A percentile compares a stretch with the other conserved stretches of the same genome.
phyloP scores from a whole-genome alignment of 2,888 invertebrate species.

The Mactromeris polynyma region DNA sequence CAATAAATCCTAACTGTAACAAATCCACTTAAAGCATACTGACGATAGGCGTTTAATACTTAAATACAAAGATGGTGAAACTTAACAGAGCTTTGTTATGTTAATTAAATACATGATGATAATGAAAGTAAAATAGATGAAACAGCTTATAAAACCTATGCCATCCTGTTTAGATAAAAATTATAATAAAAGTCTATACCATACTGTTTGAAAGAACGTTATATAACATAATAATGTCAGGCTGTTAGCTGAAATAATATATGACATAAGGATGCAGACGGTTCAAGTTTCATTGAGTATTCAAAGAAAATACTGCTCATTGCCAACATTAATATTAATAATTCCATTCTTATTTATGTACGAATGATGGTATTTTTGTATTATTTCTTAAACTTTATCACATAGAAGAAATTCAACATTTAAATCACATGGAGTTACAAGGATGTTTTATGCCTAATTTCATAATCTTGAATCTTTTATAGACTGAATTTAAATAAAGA shows the following conservation, averaged over 20 bases:
- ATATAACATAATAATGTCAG: neutral
- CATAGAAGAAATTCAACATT: too few relatives aligned
- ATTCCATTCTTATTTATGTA: too few relatives aligned
- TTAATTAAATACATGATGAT: neutral
- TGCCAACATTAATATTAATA: neutral
- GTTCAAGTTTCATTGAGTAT: neutral
- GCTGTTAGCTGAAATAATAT: neutral
- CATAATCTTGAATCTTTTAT: too few relatives aligned
- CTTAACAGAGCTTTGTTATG: neutral
- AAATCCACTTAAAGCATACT: slow-evolving; percentile 3
- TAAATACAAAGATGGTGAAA: neutral
- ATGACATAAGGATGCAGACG: neutral
- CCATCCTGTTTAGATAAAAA: neutral
- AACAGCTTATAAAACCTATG: slow-evolving; percentile 4
- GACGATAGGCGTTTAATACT: neutral
- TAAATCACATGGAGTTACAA: too few relatives aligned
- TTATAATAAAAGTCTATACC: neutral
- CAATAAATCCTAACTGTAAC: neutral
- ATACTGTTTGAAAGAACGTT: neutral
- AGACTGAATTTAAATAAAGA: too few relatives aligned
- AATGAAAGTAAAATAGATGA: neutral
- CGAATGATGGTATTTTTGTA: too few relatives aligned
- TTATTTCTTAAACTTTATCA: too few relatives aligned
- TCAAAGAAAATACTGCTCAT: neutral
- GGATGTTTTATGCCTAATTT: too few relatives aligned